Conservation (phyloP, 2,797 vertebrate genomes). For the Apogon talboti region DNA sequence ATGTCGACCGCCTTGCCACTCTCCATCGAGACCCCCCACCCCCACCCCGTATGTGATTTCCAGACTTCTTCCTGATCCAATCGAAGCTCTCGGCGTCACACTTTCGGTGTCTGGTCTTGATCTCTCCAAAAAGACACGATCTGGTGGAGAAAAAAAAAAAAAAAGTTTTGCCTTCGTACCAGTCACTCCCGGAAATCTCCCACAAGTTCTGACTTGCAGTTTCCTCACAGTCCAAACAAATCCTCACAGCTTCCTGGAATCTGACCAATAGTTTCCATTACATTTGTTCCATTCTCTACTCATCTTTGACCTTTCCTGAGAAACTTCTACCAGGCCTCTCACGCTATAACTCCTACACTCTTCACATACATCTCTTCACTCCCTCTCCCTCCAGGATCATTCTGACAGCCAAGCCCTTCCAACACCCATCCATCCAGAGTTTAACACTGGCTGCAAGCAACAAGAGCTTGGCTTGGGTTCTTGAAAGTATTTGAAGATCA, state of each 20-base stretch:
- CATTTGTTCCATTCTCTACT: conserved; percentile 25
- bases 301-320: conserved; percentile 47
- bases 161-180: conserved; percentile 25
- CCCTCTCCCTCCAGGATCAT: neutral
- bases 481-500: conserved; percentile 33
- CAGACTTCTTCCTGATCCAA: conserved; percentile 39
- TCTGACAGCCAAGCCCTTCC: neutral
- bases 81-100: conserved; percentile 22
- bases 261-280: conserved; percentile 60
- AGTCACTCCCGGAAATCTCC: conserved; percentile 45
- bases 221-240: conserved; percentile 46
- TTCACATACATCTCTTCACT: conserved; percentile 1
- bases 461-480: conserved; percentile 19
- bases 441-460: conserved; percentile 4
- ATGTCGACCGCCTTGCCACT: conserved; percentile 16
- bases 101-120: conserved; percentile 27
- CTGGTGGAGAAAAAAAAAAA: neutral
- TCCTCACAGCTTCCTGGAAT: conserved; percentile 51
- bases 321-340: conserved; percentile 36
- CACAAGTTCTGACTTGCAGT: conserved; percentile 48
- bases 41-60: neutral
- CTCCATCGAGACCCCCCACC: conserved; percentile 37
- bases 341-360: conserved; percentile 38
- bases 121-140: conserved; percentile 23
- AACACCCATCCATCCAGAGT: conserved; percentile 11